Conservation (phyloP, 2,113 vertebrate species). For the Siphamia tubifer region DNA sequence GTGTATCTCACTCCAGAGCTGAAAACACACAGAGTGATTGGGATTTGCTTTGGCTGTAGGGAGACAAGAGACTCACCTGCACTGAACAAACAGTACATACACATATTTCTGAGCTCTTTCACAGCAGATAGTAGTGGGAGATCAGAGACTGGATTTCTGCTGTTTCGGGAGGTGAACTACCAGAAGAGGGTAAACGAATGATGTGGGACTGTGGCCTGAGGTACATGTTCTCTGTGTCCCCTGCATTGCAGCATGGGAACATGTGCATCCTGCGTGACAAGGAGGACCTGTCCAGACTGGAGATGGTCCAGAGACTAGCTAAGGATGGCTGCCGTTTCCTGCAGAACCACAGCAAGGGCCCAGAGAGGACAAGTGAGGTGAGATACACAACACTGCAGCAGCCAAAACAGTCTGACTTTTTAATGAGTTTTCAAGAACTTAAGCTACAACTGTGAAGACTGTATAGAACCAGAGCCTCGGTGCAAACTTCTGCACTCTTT, state of each 20-base stretch:
- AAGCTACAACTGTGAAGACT: not conserved
- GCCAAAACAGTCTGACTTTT: not conserved
- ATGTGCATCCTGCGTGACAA: constrained; percentile 86
- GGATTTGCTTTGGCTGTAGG: constrained; percentile 16
- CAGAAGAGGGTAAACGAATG: constrained; percentile 72
- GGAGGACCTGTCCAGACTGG: constrained; percentile 89
- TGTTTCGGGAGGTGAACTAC: constrained; percentile 16
- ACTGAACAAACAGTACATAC: not conserved
- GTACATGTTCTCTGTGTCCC: constrained; percentile 90
- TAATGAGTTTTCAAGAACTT: not conserved
- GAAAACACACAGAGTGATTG: not conserved
- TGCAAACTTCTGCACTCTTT: not conserved
- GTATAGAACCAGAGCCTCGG: not conserved
- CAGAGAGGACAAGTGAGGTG: constrained; percentile 85
- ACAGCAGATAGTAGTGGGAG: not conserved
- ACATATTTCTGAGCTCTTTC: not conserved
- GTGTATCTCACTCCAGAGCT: constrained; percentile 1
- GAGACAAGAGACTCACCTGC: constrained; percentile 11
- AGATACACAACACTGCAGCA: constrained; percentile 55
- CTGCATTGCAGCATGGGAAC: constrained; percentile 84
- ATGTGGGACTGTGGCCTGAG: constrained; percentile 96
- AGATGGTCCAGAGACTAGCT: constrained; percentile 91
- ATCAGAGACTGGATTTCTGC: not conserved
- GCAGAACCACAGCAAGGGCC: constrained; percentile 82
- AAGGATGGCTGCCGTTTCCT: constrained; percentile 89